Conservation (phyloP, 1,140 invertebrate species). For the Orchesella cincta region DNA sequence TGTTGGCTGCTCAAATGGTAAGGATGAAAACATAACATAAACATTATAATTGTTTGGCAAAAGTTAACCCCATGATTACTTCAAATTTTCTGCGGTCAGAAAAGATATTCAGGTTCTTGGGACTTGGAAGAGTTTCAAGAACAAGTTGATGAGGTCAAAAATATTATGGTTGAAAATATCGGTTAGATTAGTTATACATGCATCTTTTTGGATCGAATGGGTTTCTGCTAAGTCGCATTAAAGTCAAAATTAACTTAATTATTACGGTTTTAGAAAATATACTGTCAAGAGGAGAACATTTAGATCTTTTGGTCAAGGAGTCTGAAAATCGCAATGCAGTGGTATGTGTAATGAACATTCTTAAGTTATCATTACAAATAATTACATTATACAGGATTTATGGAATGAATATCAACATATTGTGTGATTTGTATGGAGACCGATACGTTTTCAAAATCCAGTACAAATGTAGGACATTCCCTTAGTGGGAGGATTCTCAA, state of each 20-base stretch:
- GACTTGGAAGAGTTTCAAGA: conserved; percentile 84
- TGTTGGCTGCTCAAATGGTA: conserved; percentile 85
- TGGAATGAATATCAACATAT: neutral
- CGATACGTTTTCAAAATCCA: conserved; percentile 80
- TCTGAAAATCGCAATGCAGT: conserved; percentile 83
- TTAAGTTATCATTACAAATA: neutral
- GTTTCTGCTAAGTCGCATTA: too few relatives aligned
- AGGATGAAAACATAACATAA: conserved; percentile 27
- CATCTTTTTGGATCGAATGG: too few relatives aligned
- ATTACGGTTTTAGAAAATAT: conserved; percentile 71
- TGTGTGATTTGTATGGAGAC: conserved; percentile 67
- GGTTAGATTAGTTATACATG: conserved; percentile 61
- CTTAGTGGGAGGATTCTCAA: conserved; percentile 94
- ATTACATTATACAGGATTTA: neutral
- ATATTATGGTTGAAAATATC: conserved; percentile 95
- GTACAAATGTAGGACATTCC: conserved; percentile 78
- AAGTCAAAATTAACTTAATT: neutral
- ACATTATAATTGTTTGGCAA: neutral
- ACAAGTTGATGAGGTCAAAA: conserved; percentile 89
- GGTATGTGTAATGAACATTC: conserved; percentile 63
- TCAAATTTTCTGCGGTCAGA: conserved; percentile 59
- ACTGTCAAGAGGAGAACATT: conserved; percentile 79
- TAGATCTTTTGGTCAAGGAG: conserved; percentile 87
- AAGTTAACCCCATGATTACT: neutral
- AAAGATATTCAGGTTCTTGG: conserved; percentile 79